Conservation (phyloP, 2,888 invertebrate species). For the Pseudococcus longispinus region DNA sequence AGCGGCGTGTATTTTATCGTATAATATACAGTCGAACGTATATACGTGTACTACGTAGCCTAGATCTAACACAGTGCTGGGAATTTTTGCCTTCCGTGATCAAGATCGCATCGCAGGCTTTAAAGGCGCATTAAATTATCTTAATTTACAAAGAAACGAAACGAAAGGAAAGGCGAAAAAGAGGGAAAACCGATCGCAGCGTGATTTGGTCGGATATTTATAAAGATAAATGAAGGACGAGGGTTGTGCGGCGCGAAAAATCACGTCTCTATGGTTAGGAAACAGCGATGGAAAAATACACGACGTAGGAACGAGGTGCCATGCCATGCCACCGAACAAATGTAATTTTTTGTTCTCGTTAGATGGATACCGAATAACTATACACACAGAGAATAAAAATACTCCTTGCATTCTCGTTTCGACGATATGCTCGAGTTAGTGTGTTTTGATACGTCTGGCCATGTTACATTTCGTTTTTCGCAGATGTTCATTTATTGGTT, state of each 20-base stretch:
- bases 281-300: neutral
- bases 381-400: neutral
- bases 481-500: constrained; percentile 36
- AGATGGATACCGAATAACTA: neutral
- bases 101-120: neutral
- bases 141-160: constrained; percentile 34
- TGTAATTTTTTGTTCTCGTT: constrained; percentile 41
- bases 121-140: constrained; percentile 29
- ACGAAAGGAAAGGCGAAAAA: neutral
- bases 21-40: neutral
- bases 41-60: neutral
- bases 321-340: neutral
- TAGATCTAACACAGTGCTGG: neutral
- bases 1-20: neutral
- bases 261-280: neutral
- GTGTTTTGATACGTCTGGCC: neutral
- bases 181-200: neutral
- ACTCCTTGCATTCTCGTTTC: neutral
- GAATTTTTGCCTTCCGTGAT: neutral
- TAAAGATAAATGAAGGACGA: constrained; percentile 11
- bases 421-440: neutral
- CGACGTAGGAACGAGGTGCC: neutral
- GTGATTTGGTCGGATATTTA: neutral
- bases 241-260: neutral
- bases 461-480: neutral